Percentiles rank a stretch among this genome's conserved stretches.
phyloP scores from a whole-genome alignment of 2,888 invertebrate genomes.

The Dorcus hopei region DNA sequence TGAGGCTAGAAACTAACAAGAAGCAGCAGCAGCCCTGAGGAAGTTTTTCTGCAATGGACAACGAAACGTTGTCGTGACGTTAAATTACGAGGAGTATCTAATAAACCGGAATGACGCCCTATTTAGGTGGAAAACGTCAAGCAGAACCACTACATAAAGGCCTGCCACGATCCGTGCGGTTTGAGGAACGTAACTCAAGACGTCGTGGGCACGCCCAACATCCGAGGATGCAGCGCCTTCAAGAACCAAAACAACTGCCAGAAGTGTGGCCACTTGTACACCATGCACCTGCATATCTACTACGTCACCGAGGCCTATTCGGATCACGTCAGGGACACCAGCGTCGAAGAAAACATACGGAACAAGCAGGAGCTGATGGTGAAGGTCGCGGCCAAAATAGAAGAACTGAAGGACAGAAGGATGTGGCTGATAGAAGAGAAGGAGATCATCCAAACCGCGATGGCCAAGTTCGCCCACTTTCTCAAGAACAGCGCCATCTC shows the following conservation, averaged over 20 bases:
- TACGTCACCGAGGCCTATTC: conserved; percentile 34
- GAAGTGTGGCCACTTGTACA: conserved; percentile 34
- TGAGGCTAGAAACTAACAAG: too few species aligned
- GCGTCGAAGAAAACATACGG: conserved; percentile 21
- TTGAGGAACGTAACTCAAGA: conserved; percentile 36
- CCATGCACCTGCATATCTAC: conserved; percentile 41
- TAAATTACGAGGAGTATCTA: not conserved
- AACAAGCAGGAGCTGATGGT: not conserved
- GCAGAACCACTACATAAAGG: conserved; percentile 36
- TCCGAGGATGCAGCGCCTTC: conserved; percentile 36
- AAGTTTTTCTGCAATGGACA: too few species aligned
- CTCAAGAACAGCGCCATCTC: conserved; percentile 40
- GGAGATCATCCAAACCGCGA: conserved; percentile 30
- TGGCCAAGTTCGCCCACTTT: conserved; percentile 42
- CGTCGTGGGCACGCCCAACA: conserved; percentile 35
- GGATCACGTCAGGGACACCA: conserved; percentile 28
- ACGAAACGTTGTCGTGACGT: too few species aligned
- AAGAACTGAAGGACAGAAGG: not conserved
- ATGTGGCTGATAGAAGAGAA: conserved; percentile 26
- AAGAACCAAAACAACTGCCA: conserved; percentile 23
- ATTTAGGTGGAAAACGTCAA: conserved; percentile 32
- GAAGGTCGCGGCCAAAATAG: not conserved
- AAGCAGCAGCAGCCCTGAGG: too few species aligned
- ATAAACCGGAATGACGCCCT: too few species aligned
- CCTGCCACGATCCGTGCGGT: conserved; percentile 40